These are phyloP conservation scores for Machimus atricapillus DNA, from an alignment of 2,888 invertebrate genomes.

Conservation along the genomic window DNA sequence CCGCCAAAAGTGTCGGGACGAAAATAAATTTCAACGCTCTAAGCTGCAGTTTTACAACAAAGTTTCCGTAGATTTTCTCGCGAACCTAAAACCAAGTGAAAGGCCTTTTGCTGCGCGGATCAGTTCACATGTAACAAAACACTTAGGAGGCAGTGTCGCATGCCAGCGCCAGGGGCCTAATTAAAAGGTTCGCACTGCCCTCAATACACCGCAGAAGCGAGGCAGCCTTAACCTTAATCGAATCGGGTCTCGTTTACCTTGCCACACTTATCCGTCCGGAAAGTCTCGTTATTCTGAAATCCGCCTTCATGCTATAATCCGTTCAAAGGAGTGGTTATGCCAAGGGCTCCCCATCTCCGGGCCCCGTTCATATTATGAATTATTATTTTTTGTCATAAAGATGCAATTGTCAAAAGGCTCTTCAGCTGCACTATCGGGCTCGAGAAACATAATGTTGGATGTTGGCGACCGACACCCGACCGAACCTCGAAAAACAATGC, in stretches of 20 bases:
- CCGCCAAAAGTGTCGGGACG: background rate
- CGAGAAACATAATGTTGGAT: background rate
- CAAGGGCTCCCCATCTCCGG: background rate
- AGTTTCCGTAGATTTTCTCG: background rate
- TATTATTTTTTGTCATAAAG: background rate
- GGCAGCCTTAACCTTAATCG: conserved; percentile 9
- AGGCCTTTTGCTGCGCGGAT: background rate
- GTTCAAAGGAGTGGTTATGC: conserved; percentile 6
- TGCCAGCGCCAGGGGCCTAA: background rate
- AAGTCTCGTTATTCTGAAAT: background rate
- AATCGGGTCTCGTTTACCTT: background rate
- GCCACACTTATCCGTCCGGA: background rate
- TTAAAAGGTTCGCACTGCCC: background rate
- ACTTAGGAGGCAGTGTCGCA: background rate
- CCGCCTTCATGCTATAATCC: background rate
- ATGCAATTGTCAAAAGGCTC: conserved; percentile 14
- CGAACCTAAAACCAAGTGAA: background rate
- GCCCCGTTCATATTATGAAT: background rate
- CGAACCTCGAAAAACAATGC: background rate
- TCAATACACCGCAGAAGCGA: background rate
- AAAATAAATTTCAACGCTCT: background rate
- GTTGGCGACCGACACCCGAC: background rate
- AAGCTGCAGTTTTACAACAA: background rate
- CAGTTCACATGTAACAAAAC: background rate
- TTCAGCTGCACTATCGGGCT: background rate